Evolutionary conservation across 2,797 vertebrate species (phyloP), one percentile per base, ranked within the genome.

Genomic region (Lemur catta): DNA sequence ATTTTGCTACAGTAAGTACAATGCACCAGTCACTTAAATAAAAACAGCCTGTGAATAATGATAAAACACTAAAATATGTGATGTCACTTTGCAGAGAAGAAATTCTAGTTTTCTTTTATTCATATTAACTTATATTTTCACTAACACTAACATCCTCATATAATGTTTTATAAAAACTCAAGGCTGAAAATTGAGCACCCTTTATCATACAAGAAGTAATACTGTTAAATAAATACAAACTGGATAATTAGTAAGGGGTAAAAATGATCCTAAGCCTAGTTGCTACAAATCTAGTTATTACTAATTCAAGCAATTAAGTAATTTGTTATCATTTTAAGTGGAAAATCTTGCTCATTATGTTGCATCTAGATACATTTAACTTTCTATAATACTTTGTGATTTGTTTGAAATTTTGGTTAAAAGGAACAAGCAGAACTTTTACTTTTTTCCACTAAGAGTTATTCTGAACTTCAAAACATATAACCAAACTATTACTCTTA

Each of bases 1-100:
- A 74, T 98, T 98, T 98, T 97, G 92, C 91, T 97, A 93, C 80
- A 96, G 89, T 96, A 98, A 97, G 95, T 84, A 96, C 71, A 87
- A 94, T 89, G 38, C 94, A 59, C 57, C 24, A 98, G 97, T 95
- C 67, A 92, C 93, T 97, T 97, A 96, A 98, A 93, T 85, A 92
- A 93, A 95, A 98, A 95, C 48, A 80, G 84, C 48, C 82, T 69
- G 96, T 80, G 28, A 97, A 97, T 52, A 94, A 46, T 89, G 52
- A 78, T 87, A 95, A 48, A 87, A 61, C 22, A 81, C 0, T 4
- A 72, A 80, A 97, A 96, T 43, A 74, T 65, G 84, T 89, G 69
- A 96, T 96, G 50, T 84, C 94, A 96, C 43, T 89, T 84, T 92
- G 52, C 87, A 95, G 94, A 94, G 65, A 84, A 94, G 91, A 50